Evolutionary conservation across 2,797 vertebrate species (phyloP).

Genomic region (Rhinella marina): DNA sequence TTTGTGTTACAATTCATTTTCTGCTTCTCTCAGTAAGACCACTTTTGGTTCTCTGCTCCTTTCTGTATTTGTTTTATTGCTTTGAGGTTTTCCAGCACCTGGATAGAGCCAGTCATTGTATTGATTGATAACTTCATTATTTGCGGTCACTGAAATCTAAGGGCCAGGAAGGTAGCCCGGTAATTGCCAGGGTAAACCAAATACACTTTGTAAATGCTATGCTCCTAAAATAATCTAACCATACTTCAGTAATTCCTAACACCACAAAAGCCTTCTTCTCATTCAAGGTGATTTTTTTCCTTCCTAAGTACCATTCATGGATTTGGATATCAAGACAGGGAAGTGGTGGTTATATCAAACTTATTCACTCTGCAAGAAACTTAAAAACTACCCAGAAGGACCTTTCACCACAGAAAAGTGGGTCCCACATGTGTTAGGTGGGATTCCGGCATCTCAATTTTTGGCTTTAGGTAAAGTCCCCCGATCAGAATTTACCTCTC

Average conservation of each 20-base stretch:
- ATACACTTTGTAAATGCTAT: constrained; percentile 53
- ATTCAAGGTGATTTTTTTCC: constrained; percentile 11
- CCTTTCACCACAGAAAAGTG: constrained; percentile 50
- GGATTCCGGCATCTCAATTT: constrained; percentile 44
- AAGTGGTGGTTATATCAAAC: constrained; percentile 48
- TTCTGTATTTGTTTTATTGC: constrained; percentile 19
- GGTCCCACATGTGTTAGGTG: constrained; percentile 40
- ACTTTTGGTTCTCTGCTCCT: not conserved
- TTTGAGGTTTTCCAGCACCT: constrained; percentile 32
- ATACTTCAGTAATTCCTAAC: constrained; percentile 40
- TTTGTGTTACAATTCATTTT: not conserved
- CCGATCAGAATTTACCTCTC: constrained; percentile 27
- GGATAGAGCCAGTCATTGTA: constrained; percentile 30
- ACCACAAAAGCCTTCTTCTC: constrained; percentile 52
- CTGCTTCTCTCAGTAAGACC: not conserved
- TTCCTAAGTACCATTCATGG: constrained; percentile 27
- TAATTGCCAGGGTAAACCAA: constrained; percentile 46
- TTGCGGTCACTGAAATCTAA: constrained; percentile 30
- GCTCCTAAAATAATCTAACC: constrained; percentile 35
- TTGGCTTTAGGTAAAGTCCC: constrained; percentile 47
- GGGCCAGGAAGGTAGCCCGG: constrained; percentile 14
- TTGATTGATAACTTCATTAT: constrained; percentile 53
- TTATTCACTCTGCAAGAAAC: constrained; percentile 21
- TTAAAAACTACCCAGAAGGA: constrained; percentile 44
- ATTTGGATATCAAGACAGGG: constrained; percentile 40